phyloP scores from a whole-genome alignment of 2,113 vertebrate genomes.

The Hydrolagus affinis region DNA sequence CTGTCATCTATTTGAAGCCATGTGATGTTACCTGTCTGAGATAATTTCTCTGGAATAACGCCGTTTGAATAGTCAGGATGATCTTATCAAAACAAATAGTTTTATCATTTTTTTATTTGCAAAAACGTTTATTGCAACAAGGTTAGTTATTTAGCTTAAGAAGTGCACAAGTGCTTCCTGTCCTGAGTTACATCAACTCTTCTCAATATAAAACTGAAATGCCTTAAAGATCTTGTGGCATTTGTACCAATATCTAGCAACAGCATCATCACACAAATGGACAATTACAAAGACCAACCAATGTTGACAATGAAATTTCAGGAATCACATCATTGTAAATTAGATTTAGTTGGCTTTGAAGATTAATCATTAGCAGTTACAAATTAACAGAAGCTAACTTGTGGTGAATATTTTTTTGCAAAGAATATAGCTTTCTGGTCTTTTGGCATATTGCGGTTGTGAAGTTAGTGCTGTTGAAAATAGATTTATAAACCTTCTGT shows the following conservation, averaged over 20 bases:
- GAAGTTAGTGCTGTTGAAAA: background rate
- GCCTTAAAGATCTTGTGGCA: background rate
- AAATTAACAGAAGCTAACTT: background rate
- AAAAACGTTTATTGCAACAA: background rate
- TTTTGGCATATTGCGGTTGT: background rate
- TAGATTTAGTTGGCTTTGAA: background rate
- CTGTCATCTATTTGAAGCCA: too few species aligned
- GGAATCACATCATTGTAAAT: background rate
- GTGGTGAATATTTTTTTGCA: background rate
- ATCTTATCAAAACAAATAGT: background rate
- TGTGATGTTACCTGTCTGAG: too few species aligned
- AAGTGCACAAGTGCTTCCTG: background rate
- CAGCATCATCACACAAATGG: background rate
- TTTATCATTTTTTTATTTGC: background rate
- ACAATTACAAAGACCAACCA: background rate
- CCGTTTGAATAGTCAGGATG: background rate
- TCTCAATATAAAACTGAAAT: background rate
- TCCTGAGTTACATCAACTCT: background rate
- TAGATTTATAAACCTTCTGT: background rate
- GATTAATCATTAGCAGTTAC: background rate
- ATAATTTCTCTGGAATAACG: background rate
- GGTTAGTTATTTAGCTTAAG: background rate
- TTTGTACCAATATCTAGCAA: background rate
- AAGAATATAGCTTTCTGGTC: background rate
- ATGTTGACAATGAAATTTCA: background rate